Evolutionary conservation across 1,140 invertebrate genomes (phyloP).

Genomic region (Galleria mellonella): DNA sequence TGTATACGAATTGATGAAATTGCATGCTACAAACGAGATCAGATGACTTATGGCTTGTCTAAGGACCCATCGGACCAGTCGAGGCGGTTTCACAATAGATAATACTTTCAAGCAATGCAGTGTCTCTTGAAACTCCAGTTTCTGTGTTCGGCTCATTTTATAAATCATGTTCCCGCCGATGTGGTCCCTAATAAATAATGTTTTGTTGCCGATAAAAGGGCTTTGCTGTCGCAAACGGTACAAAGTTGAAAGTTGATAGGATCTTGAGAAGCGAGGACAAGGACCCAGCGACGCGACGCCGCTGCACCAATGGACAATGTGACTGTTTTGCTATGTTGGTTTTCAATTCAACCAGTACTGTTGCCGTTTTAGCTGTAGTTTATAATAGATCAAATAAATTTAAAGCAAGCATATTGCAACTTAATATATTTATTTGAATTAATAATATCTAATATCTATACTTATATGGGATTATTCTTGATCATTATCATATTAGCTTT

Average conservation of each 20-base stretch:
- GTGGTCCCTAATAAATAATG: conserved; percentile 43
- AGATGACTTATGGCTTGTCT: conserved; percentile 22
- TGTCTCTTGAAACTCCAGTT: neutral
- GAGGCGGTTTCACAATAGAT: conserved; percentile 18
- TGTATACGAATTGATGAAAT: conserved; percentile 38
- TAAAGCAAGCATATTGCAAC: no score
- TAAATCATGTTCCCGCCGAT: conserved; percentile 33
- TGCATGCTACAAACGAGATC: conserved; percentile 25
- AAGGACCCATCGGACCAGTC: conserved; percentile 9
- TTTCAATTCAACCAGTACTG: no score
- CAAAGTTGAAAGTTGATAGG: conserved; percentile 61
- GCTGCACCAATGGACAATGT: neutral
- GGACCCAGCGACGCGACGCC: conserved; percentile 22
- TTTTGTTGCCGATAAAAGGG: conserved; percentile 37
- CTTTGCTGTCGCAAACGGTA: conserved; percentile 33
- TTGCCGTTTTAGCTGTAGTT: no score
- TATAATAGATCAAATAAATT: no score
- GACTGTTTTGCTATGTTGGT: no score
- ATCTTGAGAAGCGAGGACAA: conserved; percentile 47
- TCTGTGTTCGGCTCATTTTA: conserved; percentile 2
- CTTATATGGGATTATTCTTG: no score
- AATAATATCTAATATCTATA: no score
- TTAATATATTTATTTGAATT: no score
- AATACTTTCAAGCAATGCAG: conserved; percentile 9
- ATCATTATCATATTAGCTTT: no score